Percentiles rank a stretch among this genome's conserved stretches.
Evolutionary conservation across 2,888 invertebrate genomes (phyloP).

Genomic region (Brachyopa scutellaris): DNA sequence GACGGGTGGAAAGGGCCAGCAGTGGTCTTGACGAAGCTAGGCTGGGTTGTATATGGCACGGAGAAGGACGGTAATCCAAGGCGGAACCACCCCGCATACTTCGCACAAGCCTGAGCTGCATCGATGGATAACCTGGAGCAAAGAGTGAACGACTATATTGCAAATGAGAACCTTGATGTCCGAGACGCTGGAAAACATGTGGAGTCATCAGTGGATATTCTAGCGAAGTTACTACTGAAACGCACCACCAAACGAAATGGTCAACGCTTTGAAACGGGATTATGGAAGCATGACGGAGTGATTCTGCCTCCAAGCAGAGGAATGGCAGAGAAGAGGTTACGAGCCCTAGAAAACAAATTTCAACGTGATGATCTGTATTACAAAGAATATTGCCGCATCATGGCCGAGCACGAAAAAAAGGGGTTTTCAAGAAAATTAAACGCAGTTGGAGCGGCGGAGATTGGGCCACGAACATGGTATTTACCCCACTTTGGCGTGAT

Average conservation of each 20-base stretch:
- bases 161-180: neutral
- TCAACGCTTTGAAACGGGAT: slow-evolving; percentile 28
- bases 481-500: slow-evolving; percentile 72
- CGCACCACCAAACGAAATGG: slow-evolving; percentile 6
- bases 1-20: slow-evolving; percentile 30
- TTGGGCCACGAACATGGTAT: slow-evolving; percentile 69
- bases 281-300: slow-evolving; percentile 29
- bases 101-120: neutral
- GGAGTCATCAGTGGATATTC: neutral
- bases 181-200: slow-evolving; percentile 5
- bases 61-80: neutral
- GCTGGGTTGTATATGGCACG: slow-evolving; percentile 24
- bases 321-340: slow-evolving; percentile 64
- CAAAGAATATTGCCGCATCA: slow-evolving; percentile 44
- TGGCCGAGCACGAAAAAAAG: slow-evolving; percentile 64
- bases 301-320: slow-evolving; percentile 38
- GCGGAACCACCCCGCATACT: neutral
- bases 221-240: slow-evolving; percentile 9
- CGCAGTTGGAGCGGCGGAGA: slow-evolving; percentile 37
- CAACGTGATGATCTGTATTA: slow-evolving; percentile 33
- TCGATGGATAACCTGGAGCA: neutral
- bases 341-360: slow-evolving; percentile 62
- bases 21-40: slow-evolving; percentile 19
- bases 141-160: neutral
- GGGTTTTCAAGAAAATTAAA: slow-evolving; percentile 67